Base-by-base conservation (phyloP, 2,797 vertebrate species). In the Molossus alvarezi region DNA sequence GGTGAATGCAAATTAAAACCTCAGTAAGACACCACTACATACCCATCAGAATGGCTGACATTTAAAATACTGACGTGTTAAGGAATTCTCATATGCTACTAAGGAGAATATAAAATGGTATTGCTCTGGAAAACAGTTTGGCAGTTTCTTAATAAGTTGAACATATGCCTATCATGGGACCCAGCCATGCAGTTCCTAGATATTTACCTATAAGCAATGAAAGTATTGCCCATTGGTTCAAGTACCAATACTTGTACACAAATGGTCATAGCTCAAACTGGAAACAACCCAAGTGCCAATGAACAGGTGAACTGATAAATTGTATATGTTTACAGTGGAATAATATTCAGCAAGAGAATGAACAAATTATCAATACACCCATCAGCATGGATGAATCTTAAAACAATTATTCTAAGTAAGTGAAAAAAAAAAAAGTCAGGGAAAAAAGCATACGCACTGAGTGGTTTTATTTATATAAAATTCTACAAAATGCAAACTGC, bases 61-160 rank as follows among this genome's bases (percentile, higher is more conserved):
- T 65, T 33, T 67, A 73, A 88, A 80, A 57, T 72, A 71, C 27
- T 85, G 37, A 57, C 45, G 33, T 53, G 45, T n/a, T 45, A 48
- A 69, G 55, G 48, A 77, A 88, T 83, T 81, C 27, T 62, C n/a
- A 58, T 6, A 79, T 2, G 6, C 69, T 37, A 37, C 37, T 57
- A 45, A 79, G 53, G 48, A 86, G n/a, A 12, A 12, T 83, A 41
- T 15, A 58, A 83, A 77, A 76, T 87, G 53, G 20, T 62, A 23
- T 55, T 41, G 37, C 4, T 92, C 81, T 82, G n/a, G 48, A 88
- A 81, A 86, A 62, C 27, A 90, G 23, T 60, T 88, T n/a, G n/a
- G 53, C 58, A 84, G 23, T 55, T 79, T 88, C 13, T 51, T 85
- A 55, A 95, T 83, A 95, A 79, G 13, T 53, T 84, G 67, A 93